These are phyloP conservation scores for Aporophyla nigra DNA, from an alignment of 2,888 invertebrate species.

Conservation along the genomic window DNA sequence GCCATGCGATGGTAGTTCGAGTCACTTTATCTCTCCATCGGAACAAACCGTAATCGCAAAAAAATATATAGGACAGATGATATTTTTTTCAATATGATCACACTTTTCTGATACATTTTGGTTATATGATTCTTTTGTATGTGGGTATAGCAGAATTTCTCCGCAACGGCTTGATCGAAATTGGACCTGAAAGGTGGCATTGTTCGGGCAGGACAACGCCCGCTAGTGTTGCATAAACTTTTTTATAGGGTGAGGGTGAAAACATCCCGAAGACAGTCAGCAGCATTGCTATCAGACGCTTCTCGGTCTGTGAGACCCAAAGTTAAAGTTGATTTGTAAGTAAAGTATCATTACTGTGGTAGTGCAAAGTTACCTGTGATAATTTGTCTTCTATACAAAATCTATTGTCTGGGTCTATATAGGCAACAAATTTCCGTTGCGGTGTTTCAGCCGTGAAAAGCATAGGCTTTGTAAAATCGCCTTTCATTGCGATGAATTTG, in stretches of 20 bases:
- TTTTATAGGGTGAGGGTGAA: neutral
- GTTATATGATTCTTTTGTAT: no score
- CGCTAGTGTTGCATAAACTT: neutral
- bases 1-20: neutral
- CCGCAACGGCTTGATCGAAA: no score
- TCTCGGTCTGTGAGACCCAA: neutral
- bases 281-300: neutral
- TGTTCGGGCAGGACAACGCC: no score
- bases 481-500: constrained; percentile 94
- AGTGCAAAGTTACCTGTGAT: constrained; percentile 93
- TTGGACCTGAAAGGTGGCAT: no score
- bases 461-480: constrained; percentile 93
- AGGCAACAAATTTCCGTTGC: constrained; percentile 96
- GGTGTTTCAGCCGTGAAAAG: constrained; percentile 97
- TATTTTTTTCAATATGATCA: no score
- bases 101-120: no score
- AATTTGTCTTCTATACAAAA: constrained; percentile 97
- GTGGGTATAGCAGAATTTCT: no score
- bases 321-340: neutral
- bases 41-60: no score
- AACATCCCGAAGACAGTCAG: neutral
- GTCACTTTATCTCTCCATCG: no score
- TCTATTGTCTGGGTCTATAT: constrained; percentile 97
- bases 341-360: neutral
- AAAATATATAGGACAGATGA: no score